Evolutionary conservation across 1,140 invertebrate species (phyloP).

Genomic region (Macrobrachium rosenbergii): DNA sequence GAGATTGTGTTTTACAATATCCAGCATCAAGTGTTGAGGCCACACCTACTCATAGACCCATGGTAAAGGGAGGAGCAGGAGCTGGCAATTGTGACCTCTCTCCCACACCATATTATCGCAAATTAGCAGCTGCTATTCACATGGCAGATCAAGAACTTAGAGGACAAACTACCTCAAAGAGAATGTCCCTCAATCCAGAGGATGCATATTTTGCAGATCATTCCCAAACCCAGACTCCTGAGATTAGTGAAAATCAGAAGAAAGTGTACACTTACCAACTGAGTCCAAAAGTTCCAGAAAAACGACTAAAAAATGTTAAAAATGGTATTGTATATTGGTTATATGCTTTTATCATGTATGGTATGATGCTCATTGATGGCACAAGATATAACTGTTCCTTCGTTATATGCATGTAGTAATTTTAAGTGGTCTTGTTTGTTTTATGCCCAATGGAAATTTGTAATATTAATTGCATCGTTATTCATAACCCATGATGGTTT

Average conservation of each 20-base stretch:
- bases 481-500: too few species aligned
- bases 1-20: conserved; percentile 46
- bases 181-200: conserved; percentile 46
- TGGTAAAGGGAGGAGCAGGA: not conserved
- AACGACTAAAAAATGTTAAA: conserved; percentile 23
- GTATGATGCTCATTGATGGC: not conserved
- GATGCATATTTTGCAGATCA: conserved; percentile 40
- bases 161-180: conserved; percentile 27
- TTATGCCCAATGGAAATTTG: not conserved
- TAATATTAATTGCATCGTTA: too few species aligned
- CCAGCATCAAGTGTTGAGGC: conserved; percentile 40
- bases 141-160: conserved; percentile 60
- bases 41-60: conserved; percentile 41
- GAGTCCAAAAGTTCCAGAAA: conserved; percentile 33
- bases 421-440: too few species aligned
- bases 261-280: conserved; percentile 27
- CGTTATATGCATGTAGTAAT: too few species aligned
- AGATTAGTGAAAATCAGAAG: conserved; percentile 31
- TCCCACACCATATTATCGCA: conserved; percentile 60
- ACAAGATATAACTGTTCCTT: too few species aligned
- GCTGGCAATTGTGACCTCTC: conserved; percentile 32
- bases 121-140: conserved; percentile 53
- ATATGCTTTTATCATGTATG: not conserved
- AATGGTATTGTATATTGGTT: conserved; percentile 39
- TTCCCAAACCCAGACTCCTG: conserved; percentile 47